Evolutionary conservation across 2,113 vertebrate genomes (phyloP), one percentile per base, ranked within the genome.

Genomic region (Rousettus leschenaultii): DNA sequence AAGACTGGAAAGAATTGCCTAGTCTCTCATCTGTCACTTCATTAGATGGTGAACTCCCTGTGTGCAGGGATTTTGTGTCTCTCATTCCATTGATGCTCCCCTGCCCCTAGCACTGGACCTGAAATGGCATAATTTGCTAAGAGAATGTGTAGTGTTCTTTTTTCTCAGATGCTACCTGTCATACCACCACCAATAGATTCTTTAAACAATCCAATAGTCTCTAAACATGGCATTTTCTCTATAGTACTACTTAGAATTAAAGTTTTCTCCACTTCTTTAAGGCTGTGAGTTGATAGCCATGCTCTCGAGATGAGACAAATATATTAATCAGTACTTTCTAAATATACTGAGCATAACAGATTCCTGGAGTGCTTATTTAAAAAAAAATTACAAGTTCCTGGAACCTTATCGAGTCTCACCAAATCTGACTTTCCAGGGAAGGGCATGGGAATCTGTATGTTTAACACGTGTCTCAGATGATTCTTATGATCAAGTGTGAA

Each of bases 311-410:
- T 40, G 38, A 84, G 22, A 79, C 48, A 73, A 80, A 61, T 78
- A 21, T 61, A 71, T 73, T 80, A 66, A 80, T 33, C 30, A 24
- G 24, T 89, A 12, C 80, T 90, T 95, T 96, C 86, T 91, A 84
- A 59, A 79, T 82, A 90, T 24, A 48, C 28, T 63, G 13, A 77
- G 15, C 33, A 70, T 74, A 86, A 89, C 33, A 87, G 57, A 57
- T 88, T 74, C 53, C 61, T 73, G 7, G 33, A 85, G 4, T 77
- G 10, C 28, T 78, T 90, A 28, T 28, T 24, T 12, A 84, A 68
- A 87, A 86, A 53, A 57, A 57, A 85, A 43, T 6, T 48, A 9
- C 12, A 79, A 59, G 51, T 73, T 88, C 26, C 18, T 91, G 33
- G 40, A 89, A 55, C 16, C 8, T 11, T 93, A n/a, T 24, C 6